Base-by-base conservation (phyloP, 2,113 vertebrate genomes). In the Salminus brasiliensis region DNA sequence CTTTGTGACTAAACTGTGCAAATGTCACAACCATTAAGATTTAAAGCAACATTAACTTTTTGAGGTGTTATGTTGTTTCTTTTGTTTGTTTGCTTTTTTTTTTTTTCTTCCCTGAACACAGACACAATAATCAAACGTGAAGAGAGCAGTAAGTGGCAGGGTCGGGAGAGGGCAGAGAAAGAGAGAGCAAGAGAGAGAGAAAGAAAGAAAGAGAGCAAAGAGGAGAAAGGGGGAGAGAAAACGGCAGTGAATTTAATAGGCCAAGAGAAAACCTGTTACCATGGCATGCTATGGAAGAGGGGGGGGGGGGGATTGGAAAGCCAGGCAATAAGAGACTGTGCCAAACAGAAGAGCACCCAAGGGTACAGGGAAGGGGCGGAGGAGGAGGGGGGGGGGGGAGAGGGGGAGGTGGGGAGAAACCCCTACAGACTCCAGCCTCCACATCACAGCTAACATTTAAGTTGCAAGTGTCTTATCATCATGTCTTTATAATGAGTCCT, bases 201-300 rank as follows among this genome's bases (percentile, higher is more conserved):
- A 89, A 94, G 84, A 91, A 92, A 57, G 88, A 89, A 87, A 94
- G 88, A 91, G 15, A 72, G 86, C 81, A 83, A 76, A 29, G 66
- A 30, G 21, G 25, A 72, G 25, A 77, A 71, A 75, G 77, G 81
- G 80, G 91, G 90, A 87, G 92, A 87, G 91, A 91, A 89, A 73
- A 92, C 93, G 89, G 93, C 91, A 91, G 92, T 93, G 93, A 87
- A 93, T 91, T 94, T 87, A 89, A 92, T 93, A 91, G 87, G 89
- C 85, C 80, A 84, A 94, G 90, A 94, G 93, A 94, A 94, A 92
- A 93, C 95, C 94, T 93, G 93, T 94, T 95, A 95, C 93, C 94
- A 95, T 94, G 94, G 94, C 97, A 98, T 98, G 97, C 97, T 97
- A 95, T 95, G 95, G 94, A 93, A 92, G 94, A 93, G 94, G 93